Conservation (phyloP, 2,113 vertebrate species). For the Pseudonaja textilis region DNA sequence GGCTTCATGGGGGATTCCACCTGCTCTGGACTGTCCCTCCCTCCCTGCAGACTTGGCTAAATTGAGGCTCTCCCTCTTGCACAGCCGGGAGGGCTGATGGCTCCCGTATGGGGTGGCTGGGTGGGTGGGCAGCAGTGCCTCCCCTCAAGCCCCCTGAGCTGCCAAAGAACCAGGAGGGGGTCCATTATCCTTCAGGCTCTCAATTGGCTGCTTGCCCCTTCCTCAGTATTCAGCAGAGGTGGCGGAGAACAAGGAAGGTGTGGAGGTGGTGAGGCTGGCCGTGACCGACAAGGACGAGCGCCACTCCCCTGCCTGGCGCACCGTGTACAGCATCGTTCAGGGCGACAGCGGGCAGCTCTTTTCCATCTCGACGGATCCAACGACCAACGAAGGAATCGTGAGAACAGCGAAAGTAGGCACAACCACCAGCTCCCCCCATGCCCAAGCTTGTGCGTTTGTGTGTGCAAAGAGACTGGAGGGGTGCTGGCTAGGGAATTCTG, state of each 20-base stretch:
- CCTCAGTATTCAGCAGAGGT: slow-evolving; percentile 71
- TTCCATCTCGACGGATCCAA: slow-evolving; percentile 65
- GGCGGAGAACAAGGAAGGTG: slow-evolving; percentile 71
- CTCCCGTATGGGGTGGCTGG: neutral
- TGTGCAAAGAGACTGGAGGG: neutral
- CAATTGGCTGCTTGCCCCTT: neutral
- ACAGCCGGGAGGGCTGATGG: neutral
- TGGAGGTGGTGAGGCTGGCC: slow-evolving; percentile 63
- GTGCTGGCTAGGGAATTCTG: neutral
- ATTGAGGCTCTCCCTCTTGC: neutral
- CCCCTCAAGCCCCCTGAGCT: neutral
- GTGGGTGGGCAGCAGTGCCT: neutral
- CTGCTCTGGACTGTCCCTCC: neutral
- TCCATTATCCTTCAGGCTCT: neutral
- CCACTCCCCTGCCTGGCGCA: slow-evolving; percentile 74
- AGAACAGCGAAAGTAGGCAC: slow-evolving; percentile 75
- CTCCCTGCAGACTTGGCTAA: neutral
- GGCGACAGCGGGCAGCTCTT: slow-evolving; percentile 75
- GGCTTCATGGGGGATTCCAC: neutral
- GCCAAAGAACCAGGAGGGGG: neutral
- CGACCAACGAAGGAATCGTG: slow-evolving; percentile 83
- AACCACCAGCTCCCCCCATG: neutral
- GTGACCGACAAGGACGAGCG: slow-evolving; percentile 78
- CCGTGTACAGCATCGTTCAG: slow-evolving; percentile 75
- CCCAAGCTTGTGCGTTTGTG: neutral